Conservation (phyloP, 2,888 invertebrate genomes). For the Agonum fuliginosum region DNA sequence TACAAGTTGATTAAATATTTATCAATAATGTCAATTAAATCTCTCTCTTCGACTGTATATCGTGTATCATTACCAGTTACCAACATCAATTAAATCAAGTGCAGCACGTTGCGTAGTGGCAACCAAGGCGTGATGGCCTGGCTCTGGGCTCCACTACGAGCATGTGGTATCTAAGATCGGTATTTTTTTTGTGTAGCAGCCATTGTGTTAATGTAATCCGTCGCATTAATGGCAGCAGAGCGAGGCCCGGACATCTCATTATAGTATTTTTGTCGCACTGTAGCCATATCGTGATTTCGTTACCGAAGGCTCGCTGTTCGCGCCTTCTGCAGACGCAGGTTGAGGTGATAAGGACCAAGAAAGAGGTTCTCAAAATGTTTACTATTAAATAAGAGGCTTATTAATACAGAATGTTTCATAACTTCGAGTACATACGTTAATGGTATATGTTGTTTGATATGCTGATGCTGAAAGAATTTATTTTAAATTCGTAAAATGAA, state of each 20-base stretch:
- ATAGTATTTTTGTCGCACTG: slow-evolving; percentile 54
- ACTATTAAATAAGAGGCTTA: neutral
- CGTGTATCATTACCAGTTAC: slow-evolving; percentile 22
- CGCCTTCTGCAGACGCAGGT: slow-evolving; percentile 12
- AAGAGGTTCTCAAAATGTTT: slow-evolving; percentile 8
- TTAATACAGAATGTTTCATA: neutral
- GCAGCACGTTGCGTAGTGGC: neutral
- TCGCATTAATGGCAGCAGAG: slow-evolving; percentile 52
- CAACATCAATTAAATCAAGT: slow-evolving; percentile 45
- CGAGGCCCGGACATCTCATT: slow-evolving; percentile 48
- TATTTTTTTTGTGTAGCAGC: slow-evolving; percentile 51
- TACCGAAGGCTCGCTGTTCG: slow-evolving; percentile 41
- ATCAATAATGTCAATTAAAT: too few species aligned
- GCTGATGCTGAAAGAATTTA: too few species aligned
- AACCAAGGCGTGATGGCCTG: neutral
- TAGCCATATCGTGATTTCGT: slow-evolving; percentile 39
- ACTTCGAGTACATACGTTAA: too few species aligned
- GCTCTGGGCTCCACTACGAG: neutral
- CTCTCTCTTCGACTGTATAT: neutral
- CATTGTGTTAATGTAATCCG: slow-evolving; percentile 60
- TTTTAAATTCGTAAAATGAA: too few species aligned
- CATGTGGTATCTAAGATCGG: slow-evolving; percentile 52
- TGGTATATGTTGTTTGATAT: too few species aligned
- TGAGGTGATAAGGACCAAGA: slow-evolving; percentile 1
- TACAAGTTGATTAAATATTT: too few species aligned